Base-by-base conservation (phyloP, 2,888 invertebrate genomes). In the Coleophora deauratella region DNA sequence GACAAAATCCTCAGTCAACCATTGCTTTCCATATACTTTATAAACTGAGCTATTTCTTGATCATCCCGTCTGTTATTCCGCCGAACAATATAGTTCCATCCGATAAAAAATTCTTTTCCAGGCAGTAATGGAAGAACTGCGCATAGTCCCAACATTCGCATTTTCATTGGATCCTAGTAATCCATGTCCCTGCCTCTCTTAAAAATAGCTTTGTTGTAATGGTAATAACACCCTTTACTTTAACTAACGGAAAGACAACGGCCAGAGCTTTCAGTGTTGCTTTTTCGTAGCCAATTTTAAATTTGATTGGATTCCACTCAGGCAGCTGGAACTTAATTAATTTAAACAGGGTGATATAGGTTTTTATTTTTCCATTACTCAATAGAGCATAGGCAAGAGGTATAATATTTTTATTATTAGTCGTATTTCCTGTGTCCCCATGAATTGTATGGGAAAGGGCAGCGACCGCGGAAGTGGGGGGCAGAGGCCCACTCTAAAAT, bases 201-300 rank as follows among this genome's bases (percentile, higher is more conserved):
- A 33, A 33, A 41, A 27, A 41, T 34, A 12, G 41, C 41, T 32
- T 41, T 32, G 15, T 37, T 41, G 34, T 33, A 41, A 12, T 41
- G 41, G 33, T 14, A 41, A 28, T 41, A 37, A 11, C 41, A 41
- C 14, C 41, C 37, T 12, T 37, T 41, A 28, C 10, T 9, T 9
- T 28, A 10, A 10, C 28, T 10, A 10, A 28, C 8, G 28, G 28
- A 28, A 28, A 28, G 10, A 28, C 28, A 9, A 28, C 10, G 10
- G 28, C 10, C 8, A 28, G 8, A 28, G 28, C 28, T 28, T 28
- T 28, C 2, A 28, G 6, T 9, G 28, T 9, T 28, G 28, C 28
- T 28, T 28, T 28, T 28, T 28, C 28, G 28, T 28, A 28, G 28
- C 9, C 28, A 6, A 28, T 9, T 28, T 28, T 28, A 9, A 28